These are phyloP conservation scores for Meta bourneti DNA, from an alignment of 2,888 invertebrate species.

Conservation along the genomic window DNA sequence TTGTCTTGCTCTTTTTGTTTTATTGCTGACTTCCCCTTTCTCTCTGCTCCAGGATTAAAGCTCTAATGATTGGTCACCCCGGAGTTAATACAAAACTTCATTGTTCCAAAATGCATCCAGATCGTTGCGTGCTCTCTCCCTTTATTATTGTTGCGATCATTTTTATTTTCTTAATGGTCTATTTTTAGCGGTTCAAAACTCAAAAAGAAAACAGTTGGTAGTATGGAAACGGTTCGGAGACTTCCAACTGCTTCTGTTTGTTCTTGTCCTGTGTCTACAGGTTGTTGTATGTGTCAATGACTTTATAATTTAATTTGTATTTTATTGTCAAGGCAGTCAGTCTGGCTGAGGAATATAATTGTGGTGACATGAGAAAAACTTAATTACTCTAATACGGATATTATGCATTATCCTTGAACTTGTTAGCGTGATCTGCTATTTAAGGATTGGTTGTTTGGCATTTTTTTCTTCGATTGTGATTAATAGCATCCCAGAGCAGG, in stretches of 20 bases:
- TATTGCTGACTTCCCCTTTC: slow-evolving; percentile 35
- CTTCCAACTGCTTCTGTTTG: neutral
- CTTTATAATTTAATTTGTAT: slow-evolving; percentile 26
- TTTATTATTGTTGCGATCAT: slow-evolving; percentile 36
- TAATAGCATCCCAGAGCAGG: slow-evolving; percentile 16
- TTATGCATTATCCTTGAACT: slow-evolving; percentile 44
- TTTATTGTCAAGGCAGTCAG: slow-evolving; percentile 25
- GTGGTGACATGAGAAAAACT: neutral
- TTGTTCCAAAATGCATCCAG: slow-evolving; percentile 60
- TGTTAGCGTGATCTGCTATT: slow-evolving; percentile 23
- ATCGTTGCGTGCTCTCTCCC: slow-evolving; percentile 42
- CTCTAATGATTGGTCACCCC: slow-evolving; percentile 51
- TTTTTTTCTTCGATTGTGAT: slow-evolving; percentile 14
- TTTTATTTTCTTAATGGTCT: slow-evolving; percentile 50
- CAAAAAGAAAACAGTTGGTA: slow-evolving; percentile 30
- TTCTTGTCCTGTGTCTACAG: neutral
- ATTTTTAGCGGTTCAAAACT: slow-evolving; percentile 47
- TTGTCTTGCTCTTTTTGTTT: slow-evolving; percentile 22
- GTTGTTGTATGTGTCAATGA: slow-evolving; percentile 25
- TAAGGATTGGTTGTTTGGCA: slow-evolving; percentile 9
- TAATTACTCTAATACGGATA: slow-evolving; percentile 38
- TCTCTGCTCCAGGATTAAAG: slow-evolving; percentile 51
- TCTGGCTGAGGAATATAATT: neutral
- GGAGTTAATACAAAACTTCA: slow-evolving; percentile 67
- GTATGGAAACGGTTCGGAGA: slow-evolving; percentile 16